Percentiles rank a stretch among this genome's conserved stretches.
Conservation (phyloP, 2,113 vertebrate species). For the Myotis yumanensis region DNA sequence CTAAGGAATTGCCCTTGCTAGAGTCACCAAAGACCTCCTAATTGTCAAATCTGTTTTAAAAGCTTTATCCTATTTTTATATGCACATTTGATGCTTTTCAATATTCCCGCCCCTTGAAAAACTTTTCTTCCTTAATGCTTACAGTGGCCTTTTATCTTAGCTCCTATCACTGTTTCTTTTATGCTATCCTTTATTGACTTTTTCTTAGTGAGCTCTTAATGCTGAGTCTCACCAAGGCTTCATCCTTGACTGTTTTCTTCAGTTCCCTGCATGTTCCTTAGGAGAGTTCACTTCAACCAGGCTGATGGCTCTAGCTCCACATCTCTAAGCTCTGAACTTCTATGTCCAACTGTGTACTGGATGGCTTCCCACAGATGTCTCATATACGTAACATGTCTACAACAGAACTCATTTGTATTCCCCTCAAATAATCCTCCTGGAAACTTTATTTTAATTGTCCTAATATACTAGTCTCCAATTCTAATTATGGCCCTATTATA, state of each 20-base stretch:
- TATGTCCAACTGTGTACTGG: neutral
- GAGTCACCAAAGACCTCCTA: neutral
- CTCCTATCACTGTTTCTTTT: neutral
- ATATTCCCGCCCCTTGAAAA: neutral
- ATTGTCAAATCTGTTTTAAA: neutral
- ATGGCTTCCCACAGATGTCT: conserved; percentile 34
- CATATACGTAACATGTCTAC: neutral
- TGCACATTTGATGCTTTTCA: neutral
- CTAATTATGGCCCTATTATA: neutral
- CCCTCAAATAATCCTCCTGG: neutral
- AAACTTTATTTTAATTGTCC: conserved; percentile 29
- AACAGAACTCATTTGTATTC: conserved; percentile 39
- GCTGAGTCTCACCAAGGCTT: neutral
- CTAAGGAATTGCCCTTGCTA: neutral
- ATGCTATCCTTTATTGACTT: neutral
- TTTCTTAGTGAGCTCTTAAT: neutral
- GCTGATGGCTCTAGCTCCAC: neutral
- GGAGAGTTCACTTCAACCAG: neutral
- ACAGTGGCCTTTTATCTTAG: neutral
- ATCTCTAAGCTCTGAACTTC: neutral
- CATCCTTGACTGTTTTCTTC: neutral
- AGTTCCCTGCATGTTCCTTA: neutral
- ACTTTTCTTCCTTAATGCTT: neutral
- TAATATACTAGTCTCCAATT: neutral
- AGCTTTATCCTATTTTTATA: neutral